A percentile compares a stretch with the other conserved stretches of the same genome.
These are phyloP conservation scores for Mormyrus hasselquistii DNA, from an alignment of 2,797 vertebrate species.

Conservation along the genomic window DNA sequence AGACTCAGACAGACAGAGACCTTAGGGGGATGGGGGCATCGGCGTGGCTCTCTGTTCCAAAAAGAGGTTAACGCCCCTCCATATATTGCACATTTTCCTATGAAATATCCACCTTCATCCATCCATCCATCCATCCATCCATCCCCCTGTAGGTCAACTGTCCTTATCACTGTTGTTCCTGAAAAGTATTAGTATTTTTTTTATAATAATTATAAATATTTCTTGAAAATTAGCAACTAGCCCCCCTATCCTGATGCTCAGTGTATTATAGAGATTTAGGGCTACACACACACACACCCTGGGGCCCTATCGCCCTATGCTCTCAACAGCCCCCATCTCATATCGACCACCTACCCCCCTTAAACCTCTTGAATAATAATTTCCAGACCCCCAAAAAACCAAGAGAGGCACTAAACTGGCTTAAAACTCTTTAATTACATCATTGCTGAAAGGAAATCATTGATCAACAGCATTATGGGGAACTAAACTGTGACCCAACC, in stretches of 20 bases:
- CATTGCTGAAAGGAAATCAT: conserved; percentile 83
- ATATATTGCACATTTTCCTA: not conserved
- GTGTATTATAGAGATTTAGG: not conserved
- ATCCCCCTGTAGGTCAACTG: not conserved
- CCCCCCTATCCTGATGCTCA: not conserved
- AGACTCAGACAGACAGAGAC: not conserved
- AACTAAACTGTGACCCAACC: conserved; percentile 69
- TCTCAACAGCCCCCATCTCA: too few species aligned
- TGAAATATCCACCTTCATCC: not conserved
- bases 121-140: not conserved
- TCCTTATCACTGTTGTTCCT: not conserved
- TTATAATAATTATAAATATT: not conserved
- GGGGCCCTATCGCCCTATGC: too few species aligned
- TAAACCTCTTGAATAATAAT: conserved; percentile 70
- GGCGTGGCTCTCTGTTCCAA: not conserved
- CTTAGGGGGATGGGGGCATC: not conserved
- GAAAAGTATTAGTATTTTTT: not conserved
- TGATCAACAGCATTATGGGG: conserved; percentile 81
- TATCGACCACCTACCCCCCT: conserved; percentile 29
- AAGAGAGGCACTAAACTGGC: conserved; percentile 54
- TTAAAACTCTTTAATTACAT: conserved; percentile 84
- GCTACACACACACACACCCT: too few species aligned
- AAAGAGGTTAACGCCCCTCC: not conserved
- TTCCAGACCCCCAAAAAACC: conserved; percentile 49
- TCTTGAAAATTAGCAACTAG: not conserved